These are phyloP conservation scores for Thamnophis sirtalis DNA, from an alignment of 2,113 vertebrate genomes.

Conservation along the genomic window DNA sequence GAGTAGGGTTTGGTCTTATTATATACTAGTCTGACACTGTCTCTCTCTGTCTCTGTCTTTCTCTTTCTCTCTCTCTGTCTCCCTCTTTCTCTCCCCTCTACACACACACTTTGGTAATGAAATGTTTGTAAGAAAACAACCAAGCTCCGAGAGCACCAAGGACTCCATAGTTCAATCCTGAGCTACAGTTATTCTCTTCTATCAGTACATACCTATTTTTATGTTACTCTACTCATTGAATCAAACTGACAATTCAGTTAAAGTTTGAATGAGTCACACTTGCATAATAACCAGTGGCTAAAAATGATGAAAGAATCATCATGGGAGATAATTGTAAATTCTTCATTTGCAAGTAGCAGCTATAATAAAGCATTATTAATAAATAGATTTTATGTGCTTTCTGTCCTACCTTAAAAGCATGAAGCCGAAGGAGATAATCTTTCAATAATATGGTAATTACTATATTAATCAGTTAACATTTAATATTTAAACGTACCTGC, in stretches of 20 bases:
- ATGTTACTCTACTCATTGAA: not conserved
- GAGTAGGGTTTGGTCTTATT: no score
- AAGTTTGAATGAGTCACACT: not conserved
- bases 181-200: not conserved
- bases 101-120: not conserved
- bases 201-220: not conserved
- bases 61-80: no score
- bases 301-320: not conserved
- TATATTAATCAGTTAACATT: not conserved
- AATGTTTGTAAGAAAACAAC: not conserved
- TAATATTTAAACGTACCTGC: no score
- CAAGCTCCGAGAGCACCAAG: not conserved
- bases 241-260: not conserved
- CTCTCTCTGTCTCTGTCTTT: no score
- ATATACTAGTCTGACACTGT: no score
- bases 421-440: not conserved
- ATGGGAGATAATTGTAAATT: not conserved
- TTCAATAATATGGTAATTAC: not conserved
- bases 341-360: not conserved
- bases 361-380: not conserved
- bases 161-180: not conserved
- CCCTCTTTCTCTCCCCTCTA: no score
- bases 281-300: not conserved
- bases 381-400: not conserved
- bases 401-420: not conserved